Percentiles rank a stretch among this genome's conserved stretches.
These are phyloP conservation scores for Upupa epops DNA, from an alignment of 2,113 vertebrate species.

Conservation along the genomic window DNA sequence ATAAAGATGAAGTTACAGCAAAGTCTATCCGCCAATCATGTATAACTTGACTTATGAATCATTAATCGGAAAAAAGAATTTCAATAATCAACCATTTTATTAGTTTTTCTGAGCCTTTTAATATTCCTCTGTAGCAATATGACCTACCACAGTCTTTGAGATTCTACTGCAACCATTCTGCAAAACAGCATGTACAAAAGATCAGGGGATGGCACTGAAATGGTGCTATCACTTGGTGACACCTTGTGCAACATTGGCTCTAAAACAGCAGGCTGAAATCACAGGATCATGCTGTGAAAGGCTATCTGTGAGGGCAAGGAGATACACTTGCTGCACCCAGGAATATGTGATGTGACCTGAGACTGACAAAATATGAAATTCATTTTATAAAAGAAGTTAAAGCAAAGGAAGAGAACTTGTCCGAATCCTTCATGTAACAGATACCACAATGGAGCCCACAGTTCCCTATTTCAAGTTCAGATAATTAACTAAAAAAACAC, in stretches of 20 bases:
- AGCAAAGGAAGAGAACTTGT: rapidly evolving
- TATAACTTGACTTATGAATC: neutral
- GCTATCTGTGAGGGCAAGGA: neutral
- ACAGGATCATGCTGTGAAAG: neutral
- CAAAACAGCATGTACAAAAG: neutral
- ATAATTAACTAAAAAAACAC: neutral
- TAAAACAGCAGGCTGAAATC: neutral
- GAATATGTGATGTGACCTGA: neutral
- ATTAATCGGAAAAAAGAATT: neutral
- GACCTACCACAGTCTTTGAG: neutral
- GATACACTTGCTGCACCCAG: neutral
- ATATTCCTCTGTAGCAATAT: neutral
- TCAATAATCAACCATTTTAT: neutral
- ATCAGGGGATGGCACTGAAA: neutral
- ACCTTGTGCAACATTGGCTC: neutral
- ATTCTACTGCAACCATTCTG: neutral
- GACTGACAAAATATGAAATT: neutral
- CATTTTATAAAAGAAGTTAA: neutral
- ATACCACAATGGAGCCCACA: neutral
- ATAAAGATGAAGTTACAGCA: neutral
- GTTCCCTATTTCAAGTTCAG: neutral
- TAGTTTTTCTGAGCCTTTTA: neutral
- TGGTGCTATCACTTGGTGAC: neutral
- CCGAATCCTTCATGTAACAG: neutral
- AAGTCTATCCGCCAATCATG: neutral